Evolutionary conservation across 1,140 invertebrate genomes (phyloP), one percentile per base, ranked within the genome.

Genomic region (Archegozetes longisetosus): DNA sequence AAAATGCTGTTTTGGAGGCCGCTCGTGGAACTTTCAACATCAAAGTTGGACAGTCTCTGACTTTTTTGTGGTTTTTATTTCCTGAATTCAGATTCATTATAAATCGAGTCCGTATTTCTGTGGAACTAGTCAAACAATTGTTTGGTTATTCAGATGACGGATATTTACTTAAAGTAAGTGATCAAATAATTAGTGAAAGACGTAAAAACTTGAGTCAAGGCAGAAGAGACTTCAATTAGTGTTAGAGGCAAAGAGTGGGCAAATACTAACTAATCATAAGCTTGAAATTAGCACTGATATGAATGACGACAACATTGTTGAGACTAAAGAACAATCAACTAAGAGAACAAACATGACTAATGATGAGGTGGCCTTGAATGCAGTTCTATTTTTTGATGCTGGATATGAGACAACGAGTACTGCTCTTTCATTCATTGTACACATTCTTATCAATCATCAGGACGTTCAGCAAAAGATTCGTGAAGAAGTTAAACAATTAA

Each of bases 371-470:
- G 6, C 24, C 6, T 4, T n/a, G 6, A 51, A 51, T 26, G 20
- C 50, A 9, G 50, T 51, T 20, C 50, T 51, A 20, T 51, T 51
- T 51, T 51, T 51, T 26, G 50, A 51, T 6, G 50, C 50, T 20
- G 50, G 75, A 2, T 65, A 65, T 27, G 64, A 65, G 32, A 65
- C 64, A 22, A 65, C 63, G 0, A 59, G 60, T 22, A 61, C 66
- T 3, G 60, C 63, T 3, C 50, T 66, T 17, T 29, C 51, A 13
- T 66, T 60, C 9, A 64, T 57, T 24, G 50, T 55, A 1, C 56
- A 64, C 40, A 29, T 67, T n/a, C 59, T 62, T 2, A 62, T 55
- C 14, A 62, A 62, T 46, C 28, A 65, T 28, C 64, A 53, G 14
- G 63, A 64, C 17, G 53, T 65, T 4, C 64, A 65, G 28, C 53